phyloP scores from a whole-genome alignment of 1,140 invertebrate species.

The Drosophila erecta region DNA sequence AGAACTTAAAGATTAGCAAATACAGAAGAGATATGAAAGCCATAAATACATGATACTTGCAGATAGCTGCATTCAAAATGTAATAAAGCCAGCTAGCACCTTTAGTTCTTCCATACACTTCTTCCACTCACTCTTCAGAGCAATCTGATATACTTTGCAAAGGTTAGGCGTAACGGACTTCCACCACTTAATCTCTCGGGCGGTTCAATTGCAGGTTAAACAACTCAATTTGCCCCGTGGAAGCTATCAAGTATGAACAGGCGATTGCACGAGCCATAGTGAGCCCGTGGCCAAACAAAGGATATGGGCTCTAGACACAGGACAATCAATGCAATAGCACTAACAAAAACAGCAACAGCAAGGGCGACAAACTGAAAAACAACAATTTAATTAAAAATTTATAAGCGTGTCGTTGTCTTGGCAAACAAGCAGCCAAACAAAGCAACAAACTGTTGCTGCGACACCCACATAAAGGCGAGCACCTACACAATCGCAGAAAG shows the following conservation, averaged over 20 bases:
- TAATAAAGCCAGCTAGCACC: too few relatives aligned
- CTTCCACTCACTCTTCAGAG: too few relatives aligned
- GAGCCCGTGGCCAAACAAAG: conserved; percentile 26
- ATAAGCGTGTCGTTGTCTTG: conserved; percentile 73
- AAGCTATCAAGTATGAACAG: conserved; percentile 40
- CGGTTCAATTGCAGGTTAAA: conserved; percentile 68
- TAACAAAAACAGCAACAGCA: conserved; percentile 18
- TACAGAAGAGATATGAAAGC: too few relatives aligned
- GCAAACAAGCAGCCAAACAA: conserved; percentile 68
- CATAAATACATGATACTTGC: too few relatives aligned
- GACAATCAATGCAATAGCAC: conserved; percentile 61
- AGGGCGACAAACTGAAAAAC: conserved; percentile 43
- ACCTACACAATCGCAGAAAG: not conserved
- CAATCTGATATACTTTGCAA: not conserved
- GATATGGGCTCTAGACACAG: conserved; percentile 11
- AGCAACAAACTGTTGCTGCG: conserved; percentile 72
- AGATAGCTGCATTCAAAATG: too few relatives aligned
- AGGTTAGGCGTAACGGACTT: conserved; percentile 1
- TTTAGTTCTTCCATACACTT: too few relatives aligned
- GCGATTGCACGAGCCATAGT: conserved; percentile 46
- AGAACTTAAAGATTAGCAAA: too few relatives aligned
- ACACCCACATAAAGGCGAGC: conserved; percentile 18
- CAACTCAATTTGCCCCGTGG: conserved; percentile 66
- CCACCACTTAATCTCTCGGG: conserved; percentile 21
- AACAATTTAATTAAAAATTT: conserved; percentile 80